phyloP scores from a whole-genome alignment of 2,888 invertebrate genomes.

The Acholoe squamosa region DNA sequence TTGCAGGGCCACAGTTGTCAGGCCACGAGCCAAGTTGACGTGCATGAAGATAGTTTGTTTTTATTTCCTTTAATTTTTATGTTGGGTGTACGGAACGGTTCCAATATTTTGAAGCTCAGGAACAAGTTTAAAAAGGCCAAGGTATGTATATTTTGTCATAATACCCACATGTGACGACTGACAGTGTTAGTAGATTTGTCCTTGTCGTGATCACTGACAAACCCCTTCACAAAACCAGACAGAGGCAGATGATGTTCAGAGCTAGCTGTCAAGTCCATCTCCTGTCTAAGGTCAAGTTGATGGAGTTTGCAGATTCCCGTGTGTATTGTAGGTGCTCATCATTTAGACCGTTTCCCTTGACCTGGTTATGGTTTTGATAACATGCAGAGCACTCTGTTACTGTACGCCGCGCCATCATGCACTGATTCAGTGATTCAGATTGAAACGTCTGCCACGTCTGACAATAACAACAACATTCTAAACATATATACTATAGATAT shows the following conservation, averaged over 20 bases:
- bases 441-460: no score
- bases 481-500: no score
- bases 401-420: no score
- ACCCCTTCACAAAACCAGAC: not conserved
- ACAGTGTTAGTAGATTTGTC: constrained; percentile 36
- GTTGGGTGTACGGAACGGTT: constrained; percentile 60
- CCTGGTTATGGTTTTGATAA: no score
- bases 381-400: no score
- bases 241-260: not conserved
- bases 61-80: constrained; percentile 62
- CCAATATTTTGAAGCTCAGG: constrained; percentile 64
- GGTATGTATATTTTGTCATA: constrained; percentile 44
- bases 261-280: not conserved
- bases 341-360: no score
- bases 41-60: constrained; percentile 42
- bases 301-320: not conserved
- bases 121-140: constrained; percentile 62
- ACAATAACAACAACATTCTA: no score
- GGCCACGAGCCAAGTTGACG: constrained; percentile 58
- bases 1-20: constrained; percentile 20
- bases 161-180: not conserved
- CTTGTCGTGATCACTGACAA: constrained; percentile 47
- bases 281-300: constrained; percentile 13
- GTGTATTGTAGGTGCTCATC: no score
- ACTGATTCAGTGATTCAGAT: no score